phyloP scores from a whole-genome alignment of 1,140 invertebrate genomes.

The Drosophila pseudoobscura region DNA sequence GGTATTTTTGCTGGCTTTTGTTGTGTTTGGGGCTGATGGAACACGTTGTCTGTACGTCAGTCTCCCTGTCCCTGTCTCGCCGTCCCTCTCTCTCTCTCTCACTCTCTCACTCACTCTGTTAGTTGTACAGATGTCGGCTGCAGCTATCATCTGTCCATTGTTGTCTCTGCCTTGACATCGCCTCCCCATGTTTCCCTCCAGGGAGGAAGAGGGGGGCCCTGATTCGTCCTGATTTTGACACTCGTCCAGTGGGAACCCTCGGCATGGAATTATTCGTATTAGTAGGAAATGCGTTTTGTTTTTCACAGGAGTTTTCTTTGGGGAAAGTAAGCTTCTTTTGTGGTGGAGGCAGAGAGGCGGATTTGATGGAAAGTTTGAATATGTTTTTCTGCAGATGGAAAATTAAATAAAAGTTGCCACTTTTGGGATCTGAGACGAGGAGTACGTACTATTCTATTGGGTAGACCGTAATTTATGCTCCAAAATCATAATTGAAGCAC shows the following conservation, averaged over 20 bases:
- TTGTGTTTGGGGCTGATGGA: constrained; percentile 36
- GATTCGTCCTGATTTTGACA: constrained; percentile 43
- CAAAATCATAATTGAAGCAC: too few species aligned
- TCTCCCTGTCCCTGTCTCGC: neutral
- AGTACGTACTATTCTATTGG: too few species aligned
- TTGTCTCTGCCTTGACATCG: constrained; percentile 21
- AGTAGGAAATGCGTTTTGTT: constrained; percentile 30
- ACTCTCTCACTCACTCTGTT: neutral
- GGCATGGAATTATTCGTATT: constrained; percentile 16
- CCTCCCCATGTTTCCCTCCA: constrained; percentile 1
- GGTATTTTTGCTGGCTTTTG: constrained; percentile 35
- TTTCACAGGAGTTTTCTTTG: constrained; percentile 17
- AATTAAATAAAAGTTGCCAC: too few species aligned
- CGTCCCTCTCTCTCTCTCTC: neutral
- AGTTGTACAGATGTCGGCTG: constrained; percentile 32
- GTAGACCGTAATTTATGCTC: too few species aligned
- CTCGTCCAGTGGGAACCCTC: constrained; percentile 33
- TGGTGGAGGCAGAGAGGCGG: too few species aligned
- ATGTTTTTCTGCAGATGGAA: neutral
- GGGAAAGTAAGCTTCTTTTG: constrained; percentile 3
- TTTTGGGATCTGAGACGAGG: too few species aligned
- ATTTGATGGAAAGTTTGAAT: constrained; percentile 5
- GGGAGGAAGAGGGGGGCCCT: constrained; percentile 1
- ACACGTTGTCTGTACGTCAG: constrained; percentile 36
- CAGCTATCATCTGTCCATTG: constrained; percentile 34